phyloP scores from a whole-genome alignment of 2,888 invertebrate genomes.

The Fragum sueziense region DNA sequence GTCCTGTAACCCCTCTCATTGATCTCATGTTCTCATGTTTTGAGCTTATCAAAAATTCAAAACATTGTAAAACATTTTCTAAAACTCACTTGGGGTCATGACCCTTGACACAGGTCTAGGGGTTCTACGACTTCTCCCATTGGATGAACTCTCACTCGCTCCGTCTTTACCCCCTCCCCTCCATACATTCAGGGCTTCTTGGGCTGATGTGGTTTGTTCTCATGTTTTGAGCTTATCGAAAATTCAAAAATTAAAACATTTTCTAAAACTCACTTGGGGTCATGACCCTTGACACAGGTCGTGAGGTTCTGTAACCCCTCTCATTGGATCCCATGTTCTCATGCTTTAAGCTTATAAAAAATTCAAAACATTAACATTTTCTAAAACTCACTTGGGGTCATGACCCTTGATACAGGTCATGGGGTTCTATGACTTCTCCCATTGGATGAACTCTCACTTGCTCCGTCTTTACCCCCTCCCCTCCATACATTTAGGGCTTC shows the following conservation, averaged over 20 bases:
- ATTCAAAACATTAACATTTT: no score
- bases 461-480: slow-evolving; percentile 45
- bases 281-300: no score
- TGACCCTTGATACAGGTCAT: slow-evolving; percentile 59
- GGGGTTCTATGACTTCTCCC: slow-evolving; percentile 20
- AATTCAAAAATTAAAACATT: no score
- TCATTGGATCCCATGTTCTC: no score
- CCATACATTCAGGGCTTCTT: slow-evolving; percentile 79
- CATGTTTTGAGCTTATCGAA: no score
- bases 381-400: slow-evolving; percentile 65
- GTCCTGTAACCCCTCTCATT: no score
- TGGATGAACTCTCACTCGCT: slow-evolving; percentile 16
- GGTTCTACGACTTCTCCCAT: slow-evolving; percentile 9
- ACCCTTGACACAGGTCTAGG: slow-evolving; percentile 59
- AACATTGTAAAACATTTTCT: no score
- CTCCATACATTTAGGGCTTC: slow-evolving; percentile 79
- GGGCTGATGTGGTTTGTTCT: slow-evolving; percentile 80
- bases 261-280: no score
- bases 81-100: slow-evolving; percentile 63
- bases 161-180: slow-evolving; percentile 45
- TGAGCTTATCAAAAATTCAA: no score
- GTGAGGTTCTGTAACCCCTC: no score
- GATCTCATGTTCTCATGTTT: no score
- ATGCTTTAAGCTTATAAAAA: no score
- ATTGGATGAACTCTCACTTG: slow-evolving; percentile 19